Evolutionary conservation across 53 echinoderm and acorn worm species (phyloP), one percentile per base, ranked within the genome.

Genomic region (Paracentrotus lividus): DNA sequence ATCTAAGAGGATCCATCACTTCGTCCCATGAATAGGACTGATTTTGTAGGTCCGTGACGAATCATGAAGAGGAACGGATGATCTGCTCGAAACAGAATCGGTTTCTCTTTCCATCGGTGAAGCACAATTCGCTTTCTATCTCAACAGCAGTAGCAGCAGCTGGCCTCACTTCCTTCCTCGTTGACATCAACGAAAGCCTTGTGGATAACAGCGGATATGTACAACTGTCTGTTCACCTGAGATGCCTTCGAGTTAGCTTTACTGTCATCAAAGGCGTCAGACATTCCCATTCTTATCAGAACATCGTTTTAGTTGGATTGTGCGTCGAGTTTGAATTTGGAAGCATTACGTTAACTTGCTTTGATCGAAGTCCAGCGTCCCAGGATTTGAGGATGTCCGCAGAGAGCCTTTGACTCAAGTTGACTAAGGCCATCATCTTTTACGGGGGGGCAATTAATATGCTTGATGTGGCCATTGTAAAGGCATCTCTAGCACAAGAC

Each of bases 111-210:
- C 29, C 20, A 38, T 45, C 33, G 42, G 55, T 21, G 1, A 27
- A 26, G 0, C 40, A 1, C 67, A 42, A 4, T 42, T 31, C 5
- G 0, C 20, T 4, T 1, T 69, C 32, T 67, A 97, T 86, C 18
- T 65, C 58, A 1, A 93, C 94, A 21, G 92, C 95, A 0, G 98
- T 97, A 0, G 97, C 96, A 1, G 97, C 97, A 42, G 98, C 97
- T 14, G 98, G n/a, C 98, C 72, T 98, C 98, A 87, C 93, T 98
- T 1, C 98, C 98, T 77, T 96, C 96, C 45, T 98, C 98, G 86
- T 98, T 97, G 65, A 98, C 97, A 43, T 98, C 98, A 60, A 98
- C 85, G 64, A 98, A 97, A 10, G 97, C 96, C 53, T 95, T 95
- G 72, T 98, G 97, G 33, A 96, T 86, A 8, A 98, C 94, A 5